Evolutionary conservation across 2,888 invertebrate genomes (phyloP).

Genomic region (Lasioglossum morio): DNA sequence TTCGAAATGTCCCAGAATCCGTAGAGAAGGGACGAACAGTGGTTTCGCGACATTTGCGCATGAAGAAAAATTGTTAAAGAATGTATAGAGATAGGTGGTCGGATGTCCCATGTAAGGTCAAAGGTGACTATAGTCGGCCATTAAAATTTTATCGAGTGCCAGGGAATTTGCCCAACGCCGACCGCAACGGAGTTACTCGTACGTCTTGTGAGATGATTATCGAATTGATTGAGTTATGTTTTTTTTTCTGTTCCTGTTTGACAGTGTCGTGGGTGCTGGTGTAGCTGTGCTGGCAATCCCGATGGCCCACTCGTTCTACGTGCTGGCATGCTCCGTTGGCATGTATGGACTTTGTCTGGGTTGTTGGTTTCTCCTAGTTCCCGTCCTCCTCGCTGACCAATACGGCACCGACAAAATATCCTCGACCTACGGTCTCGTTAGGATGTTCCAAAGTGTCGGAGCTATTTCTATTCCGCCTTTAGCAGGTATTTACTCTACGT

Average conservation of each 20-base stretch:
- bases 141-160: neutral
- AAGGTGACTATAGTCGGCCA: neutral
- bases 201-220: neutral
- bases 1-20: neutral
- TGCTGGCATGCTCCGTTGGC: slow-evolving; percentile 89
- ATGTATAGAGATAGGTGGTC: neutral
- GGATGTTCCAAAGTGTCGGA: slow-evolving; percentile 91
- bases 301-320: slow-evolving; percentile 88
- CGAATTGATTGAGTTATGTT: neutral
- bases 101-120: neutral
- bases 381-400: slow-evolving; percentile 90
- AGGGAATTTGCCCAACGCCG: neutral
- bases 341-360: slow-evolving; percentile 90
- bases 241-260: slow-evolving; percentile 22
- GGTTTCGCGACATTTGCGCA: neutral
- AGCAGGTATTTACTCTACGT: slow-evolving; percentile 85
- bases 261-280: slow-evolving; percentile 89
- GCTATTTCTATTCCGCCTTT: slow-evolving; percentile 91
- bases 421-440: slow-evolving; percentile 90
- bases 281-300: slow-evolving; percentile 89
- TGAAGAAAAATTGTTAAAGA: neutral
- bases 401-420: slow-evolving; percentile 91
- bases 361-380: slow-evolving; percentile 91
- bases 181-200: neutral
- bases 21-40: neutral